Evolutionary conservation across 2,113 vertebrate genomes (phyloP).

Genomic region (Sander vitreus): DNA sequence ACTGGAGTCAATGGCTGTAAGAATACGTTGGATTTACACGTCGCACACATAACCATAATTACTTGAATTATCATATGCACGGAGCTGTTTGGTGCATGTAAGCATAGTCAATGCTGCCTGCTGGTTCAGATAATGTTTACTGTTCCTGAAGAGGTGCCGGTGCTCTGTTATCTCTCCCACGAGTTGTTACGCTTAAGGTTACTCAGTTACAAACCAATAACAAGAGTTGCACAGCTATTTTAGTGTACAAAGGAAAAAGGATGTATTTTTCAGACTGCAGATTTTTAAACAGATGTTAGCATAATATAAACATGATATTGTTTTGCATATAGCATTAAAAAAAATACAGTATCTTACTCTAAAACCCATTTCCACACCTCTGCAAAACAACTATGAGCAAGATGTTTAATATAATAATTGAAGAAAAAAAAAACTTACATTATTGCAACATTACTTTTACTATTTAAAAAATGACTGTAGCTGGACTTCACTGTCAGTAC

Average conservation of each 20-base stretch:
- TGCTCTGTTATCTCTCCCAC: conserved; percentile 52
- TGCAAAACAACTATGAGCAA: conserved; percentile 38
- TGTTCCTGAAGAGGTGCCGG: conserved; percentile 52
- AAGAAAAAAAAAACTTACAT: conserved; percentile 22
- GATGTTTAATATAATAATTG: conserved; percentile 17
- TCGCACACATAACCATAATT: neutral
- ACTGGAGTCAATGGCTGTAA: neutral
- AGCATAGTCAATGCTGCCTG: conserved; percentile 49
- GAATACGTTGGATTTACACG: neutral
- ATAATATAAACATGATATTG: conserved; percentile 71
- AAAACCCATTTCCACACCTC: conserved; percentile 56
- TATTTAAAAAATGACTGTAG: conserved; percentile 24
- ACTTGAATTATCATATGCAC: conserved; percentile 34
- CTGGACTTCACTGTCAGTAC: conserved; percentile 48
- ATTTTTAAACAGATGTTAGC: conserved; percentile 80
- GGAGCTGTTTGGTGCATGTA: conserved; percentile 46
- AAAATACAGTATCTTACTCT: conserved; percentile 58
- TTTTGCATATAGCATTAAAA: conserved; percentile 70
- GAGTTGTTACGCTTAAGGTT: conserved; percentile 71
- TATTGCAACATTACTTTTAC: conserved; percentile 32
- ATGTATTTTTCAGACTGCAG: conserved; percentile 87
- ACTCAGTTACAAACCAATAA: conserved; percentile 73
- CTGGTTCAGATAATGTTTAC: conserved; percentile 57
- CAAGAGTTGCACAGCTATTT: conserved; percentile 79
- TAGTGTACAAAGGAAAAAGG: conserved; percentile 82